These are phyloP conservation scores for Antedon mediterranea DNA, from an alignment of 53 echinoderm and acorn worm genomes.

Conservation along the genomic window DNA sequence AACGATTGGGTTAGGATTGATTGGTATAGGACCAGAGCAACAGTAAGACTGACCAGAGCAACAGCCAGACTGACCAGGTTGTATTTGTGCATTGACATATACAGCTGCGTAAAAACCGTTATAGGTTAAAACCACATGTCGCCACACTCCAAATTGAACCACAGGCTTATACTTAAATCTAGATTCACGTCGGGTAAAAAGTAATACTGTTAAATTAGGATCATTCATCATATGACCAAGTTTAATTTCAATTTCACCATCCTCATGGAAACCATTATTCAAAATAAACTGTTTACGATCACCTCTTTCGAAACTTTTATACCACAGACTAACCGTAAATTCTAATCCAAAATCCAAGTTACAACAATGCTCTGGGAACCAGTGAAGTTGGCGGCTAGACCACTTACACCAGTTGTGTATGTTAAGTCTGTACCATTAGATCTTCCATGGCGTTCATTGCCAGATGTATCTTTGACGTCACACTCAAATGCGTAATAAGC, in stretches of 20 bases:
- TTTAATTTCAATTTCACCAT: too few species aligned
- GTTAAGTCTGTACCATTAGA: neutral
- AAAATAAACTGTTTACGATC: too few species aligned
- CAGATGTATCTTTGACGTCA: neutral
- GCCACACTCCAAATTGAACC: neutral
- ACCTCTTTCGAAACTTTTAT: too few species aligned
- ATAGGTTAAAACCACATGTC: neutral
- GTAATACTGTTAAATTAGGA: too few species aligned
- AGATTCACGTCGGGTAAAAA: too few species aligned
- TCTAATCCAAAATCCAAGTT: too few species aligned
- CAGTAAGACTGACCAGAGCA: neutral
- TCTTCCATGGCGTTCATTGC: neutral
- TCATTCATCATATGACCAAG: too few species aligned
- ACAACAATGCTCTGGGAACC: neutral
- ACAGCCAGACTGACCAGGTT: too few species aligned
- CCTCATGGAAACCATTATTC: too few species aligned
- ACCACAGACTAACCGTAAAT: too few species aligned
- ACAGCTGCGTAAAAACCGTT: neutral
- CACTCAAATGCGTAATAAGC: neutral
- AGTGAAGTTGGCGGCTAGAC: neutral
- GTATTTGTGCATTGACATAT: neutral
- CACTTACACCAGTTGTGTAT: neutral
- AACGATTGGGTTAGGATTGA: neutral
- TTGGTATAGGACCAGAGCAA: neutral
- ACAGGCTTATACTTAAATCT: too few species aligned